Evolutionary conservation across 2,888 invertebrate species (phyloP).

Genomic region (Malachius bipustulatus): DNA sequence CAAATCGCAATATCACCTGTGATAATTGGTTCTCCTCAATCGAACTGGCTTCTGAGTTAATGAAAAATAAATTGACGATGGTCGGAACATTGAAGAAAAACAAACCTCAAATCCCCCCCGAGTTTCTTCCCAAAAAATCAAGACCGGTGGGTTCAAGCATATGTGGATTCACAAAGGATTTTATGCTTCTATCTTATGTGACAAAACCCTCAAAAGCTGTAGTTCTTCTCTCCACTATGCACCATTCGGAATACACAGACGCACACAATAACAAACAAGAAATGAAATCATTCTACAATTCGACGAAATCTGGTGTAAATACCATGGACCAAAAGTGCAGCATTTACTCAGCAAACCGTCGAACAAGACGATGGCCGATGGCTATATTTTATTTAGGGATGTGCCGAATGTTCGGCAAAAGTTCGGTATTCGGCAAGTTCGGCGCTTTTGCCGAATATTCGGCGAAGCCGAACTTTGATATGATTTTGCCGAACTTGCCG

Average conservation of each 20-base stretch:
- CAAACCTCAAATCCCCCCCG: conserved; percentile 18
- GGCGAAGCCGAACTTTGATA: too few species aligned
- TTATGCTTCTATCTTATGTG: too few species aligned
- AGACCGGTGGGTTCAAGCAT: conserved; percentile 15
- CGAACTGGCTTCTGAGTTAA: conserved; percentile 20
- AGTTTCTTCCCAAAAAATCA: conserved; percentile 17
- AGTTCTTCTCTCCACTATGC: conserved; percentile 5
- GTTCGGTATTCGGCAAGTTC: too few species aligned
- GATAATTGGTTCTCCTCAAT: conserved; percentile 28
- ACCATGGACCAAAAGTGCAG: conserved; percentile 4
- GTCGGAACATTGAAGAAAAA: conserved; percentile 22
- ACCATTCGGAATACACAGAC: background rate
- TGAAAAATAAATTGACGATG: conserved; percentile 18
- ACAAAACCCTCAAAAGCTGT: background rate
- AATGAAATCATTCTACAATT: conserved; percentile 4
- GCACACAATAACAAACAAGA: conserved; percentile 4
- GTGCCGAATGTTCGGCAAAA: too few species aligned
- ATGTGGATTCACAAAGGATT: too few species aligned
- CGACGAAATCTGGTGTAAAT: conserved; percentile 5
- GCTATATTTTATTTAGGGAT: too few species aligned
- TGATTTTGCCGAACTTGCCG: too few species aligned
- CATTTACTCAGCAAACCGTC: conserved; percentile 1
- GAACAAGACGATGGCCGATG: background rate
- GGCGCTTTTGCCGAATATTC: too few species aligned
- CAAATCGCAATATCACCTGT: conserved; percentile 25